phyloP scores from a whole-genome alignment of 2,888 invertebrate species.

The Cryptosula pallasiana region DNA sequence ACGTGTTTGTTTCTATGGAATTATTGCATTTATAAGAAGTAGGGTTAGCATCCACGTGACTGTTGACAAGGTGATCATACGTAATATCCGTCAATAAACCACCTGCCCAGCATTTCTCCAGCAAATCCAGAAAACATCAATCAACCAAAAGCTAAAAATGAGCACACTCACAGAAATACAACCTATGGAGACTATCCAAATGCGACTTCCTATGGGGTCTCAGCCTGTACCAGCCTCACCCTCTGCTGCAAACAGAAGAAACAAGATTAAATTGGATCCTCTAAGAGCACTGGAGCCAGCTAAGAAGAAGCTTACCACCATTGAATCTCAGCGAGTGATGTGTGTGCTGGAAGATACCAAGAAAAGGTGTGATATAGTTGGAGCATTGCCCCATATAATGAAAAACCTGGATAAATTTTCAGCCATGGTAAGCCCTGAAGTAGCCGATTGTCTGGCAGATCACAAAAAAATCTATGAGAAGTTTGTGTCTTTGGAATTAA shows the following conservation, averaged over 20 bases:
- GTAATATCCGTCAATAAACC: neutral
- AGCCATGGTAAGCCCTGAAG: conserved; percentile 41
- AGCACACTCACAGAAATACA: conserved; percentile 28
- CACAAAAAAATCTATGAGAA: conserved; percentile 40
- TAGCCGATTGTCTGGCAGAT: conserved; percentile 39
- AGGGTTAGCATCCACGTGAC: neutral
- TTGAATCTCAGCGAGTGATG: conserved; percentile 52
- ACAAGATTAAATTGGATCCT: conserved; percentile 41
- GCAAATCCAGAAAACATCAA: neutral
- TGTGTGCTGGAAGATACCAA: conserved; percentile 50
- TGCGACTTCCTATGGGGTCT: conserved; percentile 33
- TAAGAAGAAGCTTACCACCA: conserved; percentile 48
- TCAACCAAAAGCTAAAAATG: conserved; percentile 23
- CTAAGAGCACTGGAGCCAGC: conserved; percentile 49
- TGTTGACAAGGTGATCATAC: neutral
- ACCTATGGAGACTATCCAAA: conserved; percentile 35
- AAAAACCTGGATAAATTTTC: conserved; percentile 43
- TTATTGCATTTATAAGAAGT: no score
- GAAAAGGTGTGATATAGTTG: conserved; percentile 40
- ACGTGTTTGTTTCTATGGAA: no score
- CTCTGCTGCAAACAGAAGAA: conserved; percentile 19
- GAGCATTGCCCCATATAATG: conserved; percentile 42
- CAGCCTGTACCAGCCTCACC: conserved; percentile 1
- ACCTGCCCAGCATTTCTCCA: neutral
- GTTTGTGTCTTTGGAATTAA: conserved; percentile 37